Evolutionary conservation across 2,888 invertebrate species (phyloP), one percentile per base, ranked within the genome.

Genomic region (Eucera pruinosa): DNA sequence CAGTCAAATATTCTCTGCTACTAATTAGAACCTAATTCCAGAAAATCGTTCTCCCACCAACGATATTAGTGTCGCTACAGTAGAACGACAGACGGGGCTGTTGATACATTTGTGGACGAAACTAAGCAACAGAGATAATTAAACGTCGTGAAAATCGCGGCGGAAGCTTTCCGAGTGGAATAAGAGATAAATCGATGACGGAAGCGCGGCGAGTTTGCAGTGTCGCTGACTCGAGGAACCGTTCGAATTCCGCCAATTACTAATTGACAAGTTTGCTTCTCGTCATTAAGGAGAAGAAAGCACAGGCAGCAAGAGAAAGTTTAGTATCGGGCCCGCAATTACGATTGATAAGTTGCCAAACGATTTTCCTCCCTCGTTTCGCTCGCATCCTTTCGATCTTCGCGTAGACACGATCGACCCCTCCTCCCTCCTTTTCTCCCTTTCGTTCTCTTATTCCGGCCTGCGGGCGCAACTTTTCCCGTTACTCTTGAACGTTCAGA

Each of bases 231-330:
- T 11, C 11, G 36, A 36, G 36, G 11, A 36, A 36, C 43, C 66
- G 67, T 80, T 75, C 78, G 78, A 80, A 83, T 84, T 79, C 78
- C 66, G 80, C 76, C 83, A 86, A 89, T 89, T 89, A 87, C 84
- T 89, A 88, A 89, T 88, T 86, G 89, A 87, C 85, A 88, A 89
- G 88, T 89, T 88, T 88, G 81, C 87, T 86, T 84, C 83, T 75
- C 73, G 77, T 83, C 80, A 82, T 87, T 79, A 80, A 78, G 57
- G 52, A 68, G 72, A 62, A 71, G 69, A 69, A 68, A 61, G 57
- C 71, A 55, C 45, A 74, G 60, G 74, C 65, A 70, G 82, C n/a
- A 77, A 68, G 79, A 57, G 61, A 86, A 88, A 89, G 78, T 89
- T 89, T 89, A 72, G 78, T 78, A 87, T 83, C 73, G 83, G 15